Evolutionary conservation across 2,113 vertebrate species (phyloP), one percentile per base, ranked within the genome.

Genomic region (Gavialis gangeticus): DNA sequence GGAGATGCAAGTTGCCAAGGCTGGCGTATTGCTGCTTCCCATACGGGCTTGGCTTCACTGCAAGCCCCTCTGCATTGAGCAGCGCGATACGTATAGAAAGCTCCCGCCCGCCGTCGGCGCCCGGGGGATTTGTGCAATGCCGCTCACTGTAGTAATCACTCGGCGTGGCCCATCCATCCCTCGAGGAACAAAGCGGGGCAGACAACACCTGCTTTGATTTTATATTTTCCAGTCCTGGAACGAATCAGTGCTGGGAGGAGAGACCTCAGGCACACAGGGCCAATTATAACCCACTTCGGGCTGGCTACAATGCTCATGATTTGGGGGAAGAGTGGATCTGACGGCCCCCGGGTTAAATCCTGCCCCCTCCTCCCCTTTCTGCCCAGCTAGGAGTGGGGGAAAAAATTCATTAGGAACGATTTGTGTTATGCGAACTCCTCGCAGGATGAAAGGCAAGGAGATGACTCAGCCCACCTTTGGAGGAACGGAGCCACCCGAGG

Each of bases 381-480:
- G 46, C 46, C 46, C 46, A 46, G 46, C 46, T 8, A 56, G 16
- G 34, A 83, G 28, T 18, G 8, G 37, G 12, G n/a, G 15, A 67
- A n/a, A 24, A n/a, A 34, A 59, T 15, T 79, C 2, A 3, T 13
- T 4, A 46, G 67, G 1, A 54, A 22, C 3, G 2, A 66, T 28
- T 2, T 58, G 5, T 28, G 56, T 59, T 21, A 19, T 30, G 55
- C 56, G 56, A 69, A 55, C 66, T 34, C 25, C 5, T 18, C 7
- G 9, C 10, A 46, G 24, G 4, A 62, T 12, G 1, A 2, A 67
- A 62, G 80, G 28, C 19, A 55, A 17, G 55, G 28, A 5, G 28
- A 60, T 0, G 2, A 76, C 55, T 37, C 86, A 75, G 12, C 9
- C 22, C 27, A 28, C 3, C 27, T 71, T 82, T 27, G 0, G 1